A percentile compares a stretch with the other conserved stretches of the same genome.
phyloP scores from a whole-genome alignment of 2,113 vertebrate genomes.

The Corydoras sp. region DNA sequence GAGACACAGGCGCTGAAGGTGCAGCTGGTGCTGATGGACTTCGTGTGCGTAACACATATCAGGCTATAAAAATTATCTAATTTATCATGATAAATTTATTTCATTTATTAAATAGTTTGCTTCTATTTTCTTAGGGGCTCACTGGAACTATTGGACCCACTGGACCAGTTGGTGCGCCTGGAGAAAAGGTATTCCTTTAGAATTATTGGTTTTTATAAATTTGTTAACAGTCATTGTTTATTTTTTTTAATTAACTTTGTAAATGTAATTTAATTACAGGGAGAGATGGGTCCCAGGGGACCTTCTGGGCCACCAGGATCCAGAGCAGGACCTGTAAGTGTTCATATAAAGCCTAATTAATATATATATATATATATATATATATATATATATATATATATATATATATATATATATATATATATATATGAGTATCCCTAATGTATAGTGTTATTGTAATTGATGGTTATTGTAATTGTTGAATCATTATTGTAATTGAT shows the following conservation, averaged over 20 bases:
- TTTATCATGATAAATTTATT: too few relatives aligned
- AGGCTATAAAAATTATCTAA: neutral
- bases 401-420: too few relatives aligned
- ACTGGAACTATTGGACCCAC: constrained; percentile 83
- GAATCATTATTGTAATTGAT: too few relatives aligned
- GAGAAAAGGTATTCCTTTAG: constrained; percentile 88
- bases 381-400: too few relatives aligned
- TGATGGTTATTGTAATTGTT: too few relatives aligned
- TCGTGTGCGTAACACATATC: constrained; percentile 75
- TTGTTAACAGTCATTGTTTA: neutral
- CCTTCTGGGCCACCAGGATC: constrained; percentile 84
- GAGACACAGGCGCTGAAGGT: constrained; percentile 84
- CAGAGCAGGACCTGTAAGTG: constrained; percentile 86
- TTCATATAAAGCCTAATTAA: too few relatives aligned
- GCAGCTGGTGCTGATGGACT: constrained; percentile 87
- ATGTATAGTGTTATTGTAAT: neutral
- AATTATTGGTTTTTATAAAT: neutral
- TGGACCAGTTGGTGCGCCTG: constrained; percentile 80
- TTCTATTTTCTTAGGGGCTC: constrained; percentile 72
- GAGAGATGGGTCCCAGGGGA: constrained; percentile 85
- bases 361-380: too few relatives aligned
- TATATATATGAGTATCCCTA: too few relatives aligned
- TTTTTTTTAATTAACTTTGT: neutral
- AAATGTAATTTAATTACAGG: too few relatives aligned
- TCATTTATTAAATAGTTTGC: too few relatives aligned